Conservation (phyloP, 1,140 invertebrate species). For the Drosophila punjabiensis region DNA sequence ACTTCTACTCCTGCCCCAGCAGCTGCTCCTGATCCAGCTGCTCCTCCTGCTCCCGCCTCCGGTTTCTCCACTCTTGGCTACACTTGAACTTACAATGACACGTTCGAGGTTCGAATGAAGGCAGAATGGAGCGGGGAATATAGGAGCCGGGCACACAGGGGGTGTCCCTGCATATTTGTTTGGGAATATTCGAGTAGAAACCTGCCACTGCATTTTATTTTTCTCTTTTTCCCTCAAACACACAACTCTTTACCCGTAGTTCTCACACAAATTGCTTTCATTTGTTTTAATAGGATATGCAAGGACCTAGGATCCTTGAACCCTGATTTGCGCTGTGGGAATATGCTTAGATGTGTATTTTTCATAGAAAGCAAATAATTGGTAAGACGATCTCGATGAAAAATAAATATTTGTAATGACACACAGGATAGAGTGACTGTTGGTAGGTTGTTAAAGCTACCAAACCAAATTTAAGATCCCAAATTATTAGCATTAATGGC, state of each 20-base stretch:
- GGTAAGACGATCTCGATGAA: not conserved
- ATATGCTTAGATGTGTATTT: slow-evolving; percentile 10
- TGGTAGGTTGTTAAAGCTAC: not conserved
- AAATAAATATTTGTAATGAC: slow-evolving; percentile 11
- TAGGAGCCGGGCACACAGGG: not conserved
- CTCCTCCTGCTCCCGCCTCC: slow-evolving; percentile 5
- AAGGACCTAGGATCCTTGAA: slow-evolving; percentile 1
- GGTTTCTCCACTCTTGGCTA: slow-evolving; percentile 53
- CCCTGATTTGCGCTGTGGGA: slow-evolving; percentile 10
- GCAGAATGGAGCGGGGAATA: not conserved
- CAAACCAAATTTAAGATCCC: not conserved
- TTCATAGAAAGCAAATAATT: slow-evolving; percentile 11
- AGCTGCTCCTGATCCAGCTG: slow-evolving; percentile 11
- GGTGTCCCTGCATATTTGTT: slow-evolving; percentile 67
- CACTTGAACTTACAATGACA: slow-evolving; percentile 84
- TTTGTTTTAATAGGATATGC: slow-evolving; percentile 70
- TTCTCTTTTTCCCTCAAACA: slow-evolving; percentile 4
- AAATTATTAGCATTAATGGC: not conserved
- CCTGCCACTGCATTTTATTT: slow-evolving; percentile 41
- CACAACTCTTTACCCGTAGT: slow-evolving; percentile 21
- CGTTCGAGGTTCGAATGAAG: slow-evolving; percentile 65
- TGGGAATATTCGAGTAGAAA: slow-evolving; percentile 50
- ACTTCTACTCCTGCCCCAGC: slow-evolving; percentile 25
- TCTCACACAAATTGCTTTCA: slow-evolving; percentile 74
- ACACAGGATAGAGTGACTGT: not conserved